Evolutionary conservation across 1,140 invertebrate genomes (phyloP), one percentile per base, ranked within the genome.

Genomic region (Eciton burchellii): DNA sequence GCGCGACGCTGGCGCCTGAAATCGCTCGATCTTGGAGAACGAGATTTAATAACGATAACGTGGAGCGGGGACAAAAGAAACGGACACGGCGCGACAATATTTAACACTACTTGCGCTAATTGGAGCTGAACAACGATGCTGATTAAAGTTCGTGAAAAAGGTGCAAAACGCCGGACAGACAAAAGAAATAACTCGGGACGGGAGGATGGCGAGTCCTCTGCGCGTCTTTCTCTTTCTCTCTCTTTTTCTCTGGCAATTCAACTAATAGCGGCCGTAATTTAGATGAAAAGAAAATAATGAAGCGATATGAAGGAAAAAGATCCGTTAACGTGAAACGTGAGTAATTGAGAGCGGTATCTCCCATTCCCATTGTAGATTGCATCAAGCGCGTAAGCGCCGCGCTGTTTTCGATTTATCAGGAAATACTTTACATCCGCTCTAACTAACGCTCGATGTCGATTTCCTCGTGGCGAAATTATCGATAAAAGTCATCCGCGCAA

Each of bases 11-110:
- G n/a, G 19, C 16, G 35, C 6, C 1, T n/a, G 43, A 24, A n/a
- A n/a, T n/a, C n/a, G 41, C 11, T 21, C 3, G 41, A 57, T 56
- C 57, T 73, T 47, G 12, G 49, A 19, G 79, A 43, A 45, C 54
- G 70, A 84, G 63, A 79, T 85, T 85, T 84, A 84, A n/a, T n/a
- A n/a, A n/a, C n/a, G n/a, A n/a, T 35, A 35, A 3, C 2, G 6
- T 35, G 35, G 35, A 6, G 6, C 6, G 6, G 35, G 6, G 6
- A 35, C 35, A 35, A 35, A 35, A 35, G 35, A 35, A 35, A 35
- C 2, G 2, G 35, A 35, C 6, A 6, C 35, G 6, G 6, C 2
- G 35, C 35, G 35, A 35, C 2, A 35, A 35, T 35, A 35, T 35
- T 35, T 35, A 35, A 6, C 35, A 35, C 2, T 35, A 35, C 6